These are phyloP conservation scores for Aurelia coerulea DNA, from an alignment of 30 jellyfish, hydroid and myxozoan species.

Conservation along the genomic window DNA sequence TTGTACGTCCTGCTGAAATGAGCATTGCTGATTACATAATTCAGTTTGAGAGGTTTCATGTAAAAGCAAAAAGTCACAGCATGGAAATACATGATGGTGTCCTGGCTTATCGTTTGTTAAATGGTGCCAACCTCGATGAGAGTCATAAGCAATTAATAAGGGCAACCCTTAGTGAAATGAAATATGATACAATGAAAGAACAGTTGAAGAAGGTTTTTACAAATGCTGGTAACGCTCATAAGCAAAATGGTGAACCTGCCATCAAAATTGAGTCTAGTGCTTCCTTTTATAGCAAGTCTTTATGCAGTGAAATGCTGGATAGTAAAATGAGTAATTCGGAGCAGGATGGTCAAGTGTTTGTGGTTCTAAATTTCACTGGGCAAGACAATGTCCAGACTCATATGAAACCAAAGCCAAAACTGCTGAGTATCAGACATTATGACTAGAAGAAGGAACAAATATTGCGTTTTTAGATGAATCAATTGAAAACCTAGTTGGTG, in stretches of 20 bases:
- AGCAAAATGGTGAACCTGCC: constrained; percentile 1
- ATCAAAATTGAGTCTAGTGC: constrained; percentile 3
- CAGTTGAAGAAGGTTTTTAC: constrained; percentile 56
- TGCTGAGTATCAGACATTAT: background rate
- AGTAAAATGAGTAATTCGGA: background rate
- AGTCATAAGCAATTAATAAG: constrained; percentile 37
- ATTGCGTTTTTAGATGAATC: constrained; percentile 10
- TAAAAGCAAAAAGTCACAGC: no score
- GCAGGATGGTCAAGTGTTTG: constrained; percentile 1
- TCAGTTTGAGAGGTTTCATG: no score
- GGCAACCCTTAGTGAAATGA: constrained; percentile 38
- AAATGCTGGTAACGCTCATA: background rate
- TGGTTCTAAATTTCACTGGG: constrained; percentile 65
- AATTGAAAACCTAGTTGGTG: constrained; percentile 44
- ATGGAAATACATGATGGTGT: no score
- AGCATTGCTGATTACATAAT: no score
- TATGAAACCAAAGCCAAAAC: constrained; percentile 26
- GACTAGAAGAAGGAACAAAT: constrained; percentile 17
- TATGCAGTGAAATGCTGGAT: background rate
- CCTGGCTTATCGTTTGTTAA: no score
- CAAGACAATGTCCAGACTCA: constrained; percentile 43
- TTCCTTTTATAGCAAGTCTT: background rate
- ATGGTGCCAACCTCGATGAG: background rate
- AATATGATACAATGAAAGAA: constrained; percentile 40
- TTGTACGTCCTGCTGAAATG: constrained; percentile 30